Conservation (phyloP, 2,888 invertebrate genomes). For the Thecocarcelia acutangulata region DNA sequence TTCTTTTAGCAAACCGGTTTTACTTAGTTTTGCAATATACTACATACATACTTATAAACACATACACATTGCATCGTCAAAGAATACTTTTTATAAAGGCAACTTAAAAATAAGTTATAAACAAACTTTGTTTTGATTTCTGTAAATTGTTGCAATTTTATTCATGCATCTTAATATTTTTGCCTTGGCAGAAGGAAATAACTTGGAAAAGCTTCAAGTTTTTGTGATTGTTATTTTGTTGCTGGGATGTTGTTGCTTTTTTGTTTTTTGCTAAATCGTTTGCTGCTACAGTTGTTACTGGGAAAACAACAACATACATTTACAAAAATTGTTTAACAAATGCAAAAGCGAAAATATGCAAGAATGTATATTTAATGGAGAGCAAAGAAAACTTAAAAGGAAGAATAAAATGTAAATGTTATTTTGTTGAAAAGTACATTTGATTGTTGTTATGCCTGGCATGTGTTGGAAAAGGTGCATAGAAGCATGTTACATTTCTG, state of each 20-base stretch:
- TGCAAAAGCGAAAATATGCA: too few relatives aligned
- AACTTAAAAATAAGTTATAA: slow-evolving; percentile 6
- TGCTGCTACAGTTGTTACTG: too few relatives aligned
- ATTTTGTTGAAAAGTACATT: slow-evolving; percentile 25
- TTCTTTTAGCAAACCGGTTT: too few relatives aligned
- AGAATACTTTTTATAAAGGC: too few relatives aligned
- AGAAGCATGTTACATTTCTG: too few relatives aligned
- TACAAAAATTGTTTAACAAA: too few relatives aligned
- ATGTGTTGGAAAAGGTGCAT: slow-evolving; percentile 1
- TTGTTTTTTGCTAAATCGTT: too few relatives aligned
- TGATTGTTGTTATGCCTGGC: slow-evolving; percentile 35
- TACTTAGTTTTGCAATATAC: too few relatives aligned
- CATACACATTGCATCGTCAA: too few relatives aligned
- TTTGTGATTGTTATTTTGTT: slow-evolving; percentile 8
- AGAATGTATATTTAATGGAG: slow-evolving; percentile 5
- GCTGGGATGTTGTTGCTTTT: background rate
- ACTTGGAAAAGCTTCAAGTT: slow-evolving; percentile 6
- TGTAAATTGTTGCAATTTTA: slow-evolving; percentile 13
- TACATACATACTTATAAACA: too few relatives aligned
- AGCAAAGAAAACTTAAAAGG: slow-evolving; percentile 11
- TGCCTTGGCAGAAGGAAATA: slow-evolving; percentile 7
- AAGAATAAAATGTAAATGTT: slow-evolving; percentile 51
- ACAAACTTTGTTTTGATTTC: slow-evolving; percentile 38
- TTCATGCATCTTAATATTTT: background rate
- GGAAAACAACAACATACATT: too few relatives aligned